Evolutionary conservation across 2,888 invertebrate genomes (phyloP).

Genomic region (Incurvaria masculella): DNA sequence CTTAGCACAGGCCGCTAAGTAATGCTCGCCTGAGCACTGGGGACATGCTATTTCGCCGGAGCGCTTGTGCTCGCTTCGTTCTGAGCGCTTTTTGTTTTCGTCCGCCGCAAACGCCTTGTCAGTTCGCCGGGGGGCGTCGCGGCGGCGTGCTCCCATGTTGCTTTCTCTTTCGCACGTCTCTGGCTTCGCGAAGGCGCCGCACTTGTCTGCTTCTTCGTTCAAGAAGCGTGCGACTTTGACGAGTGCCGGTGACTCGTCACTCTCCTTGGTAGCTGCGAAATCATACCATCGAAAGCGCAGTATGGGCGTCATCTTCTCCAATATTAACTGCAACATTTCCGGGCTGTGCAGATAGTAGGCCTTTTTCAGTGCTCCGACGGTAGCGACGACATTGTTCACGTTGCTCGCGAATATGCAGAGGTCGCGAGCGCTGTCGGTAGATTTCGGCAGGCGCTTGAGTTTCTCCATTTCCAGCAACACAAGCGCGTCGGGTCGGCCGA

Average conservation of each 20-base stretch:
- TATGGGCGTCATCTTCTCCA: slow-evolving; percentile 1
- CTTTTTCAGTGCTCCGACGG: not conserved
- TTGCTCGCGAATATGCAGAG: not conserved
- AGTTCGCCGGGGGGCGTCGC: too few species aligned
- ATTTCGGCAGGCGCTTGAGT: not conserved
- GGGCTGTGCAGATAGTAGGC: slow-evolving; percentile 3
- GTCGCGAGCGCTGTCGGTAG: not conserved
- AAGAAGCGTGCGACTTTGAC: not conserved
- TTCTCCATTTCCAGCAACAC: not conserved
- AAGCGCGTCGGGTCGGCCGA: not conserved
- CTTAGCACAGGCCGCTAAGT: too few species aligned
- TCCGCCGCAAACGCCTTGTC: too few species aligned
- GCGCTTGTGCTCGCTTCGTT: too few species aligned
- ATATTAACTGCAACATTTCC: not conserved
- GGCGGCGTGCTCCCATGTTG: not conserved
- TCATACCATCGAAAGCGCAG: slow-evolving; percentile 2
- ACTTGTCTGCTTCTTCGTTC: slow-evolving; percentile 1
- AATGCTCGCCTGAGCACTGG: too few species aligned
- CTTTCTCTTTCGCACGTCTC: too few species aligned
- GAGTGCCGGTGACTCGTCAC: not conserved
- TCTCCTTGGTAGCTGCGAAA: not conserved
- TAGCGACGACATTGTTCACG: not conserved
- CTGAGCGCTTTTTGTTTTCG: not conserved
- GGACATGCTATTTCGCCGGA: too few species aligned
- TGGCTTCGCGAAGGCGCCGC: not conserved